Evolutionary conservation across 2,888 invertebrate species (phyloP), one percentile per base, ranked within the genome.

Genomic region (Idaea biselata): DNA sequence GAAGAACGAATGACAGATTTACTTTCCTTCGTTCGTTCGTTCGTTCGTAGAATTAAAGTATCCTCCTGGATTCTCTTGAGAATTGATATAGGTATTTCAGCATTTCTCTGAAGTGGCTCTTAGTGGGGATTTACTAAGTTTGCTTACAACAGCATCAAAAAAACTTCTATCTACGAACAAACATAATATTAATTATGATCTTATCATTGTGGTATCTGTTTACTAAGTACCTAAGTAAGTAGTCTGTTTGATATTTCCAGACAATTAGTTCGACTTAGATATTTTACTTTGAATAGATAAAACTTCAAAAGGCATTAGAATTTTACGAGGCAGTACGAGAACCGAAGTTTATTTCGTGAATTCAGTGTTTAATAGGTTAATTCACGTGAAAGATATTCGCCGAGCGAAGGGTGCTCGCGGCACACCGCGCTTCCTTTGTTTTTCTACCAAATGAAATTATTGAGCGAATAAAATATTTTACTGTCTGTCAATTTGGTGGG

Each of bases 391-490:
- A 88, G 84, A 87, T 86, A 86, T 84, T 85, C 82, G 84, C 78
- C 83, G 82, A 81, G 85, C 78, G 83, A 82, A 81, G 81, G 79
- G 80, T 77, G 76, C 76, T 70, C 63, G 63, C 59, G 68, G 58
- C 64, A 64, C n/a, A 60, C 66, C 61, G 70, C 75, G 74, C 78
- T 86, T 33, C 5, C 33, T 44, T 44, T 89, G 91, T 91, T 90
- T 90, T 92, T 90, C 89, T 87, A 86, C 79, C 85, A 89, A 91
- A 91, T 89, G 83, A 90, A 91, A 89, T 92, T 91, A 92, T 89
- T 87, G 84, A 83, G 73, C 74, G 86, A 83, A 88, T 92, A 91
- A 92, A 92, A 92, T 91, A 91, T 91, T 92, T 92, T 90, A 92
- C 86, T 85, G 91, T 87, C 92, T 90, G 92, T 91, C 92, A 89